These are phyloP conservation scores for Darevskia nairensis DNA, from an alignment of 2,797 vertebrate species.

Conservation along the genomic window DNA sequence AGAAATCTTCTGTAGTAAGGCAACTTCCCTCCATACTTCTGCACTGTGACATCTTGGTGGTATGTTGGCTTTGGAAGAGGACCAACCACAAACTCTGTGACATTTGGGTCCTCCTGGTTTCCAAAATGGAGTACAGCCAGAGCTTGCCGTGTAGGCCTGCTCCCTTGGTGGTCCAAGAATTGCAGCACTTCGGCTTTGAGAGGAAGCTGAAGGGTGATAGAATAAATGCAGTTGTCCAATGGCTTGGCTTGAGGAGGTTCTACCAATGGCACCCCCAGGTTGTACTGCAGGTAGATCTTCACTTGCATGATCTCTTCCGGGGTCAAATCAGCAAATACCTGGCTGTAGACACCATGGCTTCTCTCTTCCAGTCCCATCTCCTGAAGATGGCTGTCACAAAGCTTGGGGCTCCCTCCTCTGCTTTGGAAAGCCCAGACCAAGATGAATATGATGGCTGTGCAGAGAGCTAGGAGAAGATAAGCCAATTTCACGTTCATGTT, in stretches of 20 bases:
- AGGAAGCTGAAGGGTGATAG: constrained; percentile 85
- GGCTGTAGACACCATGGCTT: background rate
- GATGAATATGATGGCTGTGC: background rate
- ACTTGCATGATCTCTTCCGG: constrained; percentile 79
- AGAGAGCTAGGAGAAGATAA: background rate
- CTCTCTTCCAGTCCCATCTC: background rate
- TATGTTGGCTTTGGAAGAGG: constrained; percentile 76
- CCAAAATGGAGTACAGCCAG: constrained; percentile 84
- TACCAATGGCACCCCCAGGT: constrained; percentile 76
- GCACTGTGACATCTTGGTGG: constrained; percentile 77
- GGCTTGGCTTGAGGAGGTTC: constrained; percentile 72
- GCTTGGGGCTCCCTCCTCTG: background rate
- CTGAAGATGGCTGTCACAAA: background rate
- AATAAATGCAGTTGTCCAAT: constrained; percentile 82
- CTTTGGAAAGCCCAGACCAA: background rate
- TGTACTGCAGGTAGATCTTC: constrained; percentile 78
- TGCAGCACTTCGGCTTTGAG: constrained; percentile 79
- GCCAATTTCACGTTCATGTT: constrained; percentile 14
- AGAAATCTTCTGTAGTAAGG: constrained; percentile 78
- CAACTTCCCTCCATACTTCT: constrained; percentile 75
- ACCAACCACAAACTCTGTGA: constrained; percentile 86
- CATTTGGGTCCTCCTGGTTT: constrained; percentile 54
- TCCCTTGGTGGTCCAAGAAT: constrained; percentile 75
- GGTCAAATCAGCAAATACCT: constrained; percentile 85
- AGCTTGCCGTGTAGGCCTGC: constrained; percentile 78